These are phyloP conservation scores for Liparis tanakae DNA, from an alignment of 2,797 vertebrate genomes.

Conservation along the genomic window DNA sequence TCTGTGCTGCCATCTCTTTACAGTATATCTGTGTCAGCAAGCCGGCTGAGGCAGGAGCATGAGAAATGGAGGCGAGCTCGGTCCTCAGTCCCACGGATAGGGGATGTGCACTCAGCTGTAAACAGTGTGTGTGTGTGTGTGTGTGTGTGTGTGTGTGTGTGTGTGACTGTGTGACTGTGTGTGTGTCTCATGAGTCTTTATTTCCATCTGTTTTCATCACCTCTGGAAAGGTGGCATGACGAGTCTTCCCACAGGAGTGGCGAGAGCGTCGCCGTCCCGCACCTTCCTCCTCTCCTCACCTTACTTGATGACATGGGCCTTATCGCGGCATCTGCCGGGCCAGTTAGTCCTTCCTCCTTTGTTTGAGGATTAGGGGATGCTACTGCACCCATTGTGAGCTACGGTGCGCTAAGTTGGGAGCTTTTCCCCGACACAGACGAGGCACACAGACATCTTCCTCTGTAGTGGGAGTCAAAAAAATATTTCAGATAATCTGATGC, in stretches of 20 bases:
- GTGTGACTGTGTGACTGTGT: conserved; percentile 26
- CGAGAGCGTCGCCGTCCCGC: conserved; percentile 49
- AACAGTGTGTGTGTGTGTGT: conserved; percentile 53
- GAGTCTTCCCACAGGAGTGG: conserved; percentile 74
- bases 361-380: conserved; percentile 58
- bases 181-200: conserved; percentile 35
- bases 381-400: conserved; percentile 33
- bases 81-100: conserved; percentile 74
- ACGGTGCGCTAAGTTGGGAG: conserved; percentile 25
- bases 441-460: conserved; percentile 17
- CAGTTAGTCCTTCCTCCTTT: conserved; percentile 49
- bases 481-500: conserved; percentile 36
- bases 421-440: neutral
- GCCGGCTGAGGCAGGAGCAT: conserved; percentile 65
- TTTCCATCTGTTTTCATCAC: conserved; percentile 71
- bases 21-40: conserved; percentile 79
- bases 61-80: conserved; percentile 76
- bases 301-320: conserved; percentile 58
- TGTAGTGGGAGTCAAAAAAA: conserved; percentile 22
- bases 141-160: conserved; percentile 43
- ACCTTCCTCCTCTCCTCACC: conserved; percentile 51
- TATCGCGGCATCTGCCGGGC: conserved; percentile 67
- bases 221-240: conserved; percentile 73
- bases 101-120: conserved; percentile 69
- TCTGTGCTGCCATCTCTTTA: conserved; percentile 74